Evolutionary conservation across 2,888 invertebrate species (phyloP).

Genomic region (Xestia rhomboidea): DNA sequence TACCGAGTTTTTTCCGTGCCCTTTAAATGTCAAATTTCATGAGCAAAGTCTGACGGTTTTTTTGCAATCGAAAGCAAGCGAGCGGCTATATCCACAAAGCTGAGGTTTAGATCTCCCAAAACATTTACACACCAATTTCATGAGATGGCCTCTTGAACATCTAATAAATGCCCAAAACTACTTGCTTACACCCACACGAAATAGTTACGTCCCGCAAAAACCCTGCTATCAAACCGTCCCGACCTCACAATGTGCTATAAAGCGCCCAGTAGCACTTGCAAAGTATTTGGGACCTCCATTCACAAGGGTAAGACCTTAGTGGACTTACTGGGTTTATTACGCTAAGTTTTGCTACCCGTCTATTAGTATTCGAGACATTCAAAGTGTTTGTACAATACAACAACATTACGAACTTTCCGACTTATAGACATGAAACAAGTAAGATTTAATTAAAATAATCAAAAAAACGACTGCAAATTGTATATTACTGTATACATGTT

Average conservation of each 20-base stretch:
- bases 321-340: slow-evolving; percentile 53
- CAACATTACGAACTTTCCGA: neutral
- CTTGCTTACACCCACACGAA: slow-evolving; percentile 16
- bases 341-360: slow-evolving; percentile 49
- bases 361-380: slow-evolving; percentile 38
- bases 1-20: too few species aligned
- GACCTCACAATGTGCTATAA: slow-evolving; percentile 41
- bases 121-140: neutral
- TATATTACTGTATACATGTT: too few species aligned
- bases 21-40: too few species aligned
- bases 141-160: slow-evolving; percentile 1
- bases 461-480: too few species aligned
- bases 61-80: too few species aligned
- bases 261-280: slow-evolving; percentile 38
- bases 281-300: slow-evolving; percentile 59
- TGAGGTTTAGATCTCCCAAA: neutral
- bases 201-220: slow-evolving; percentile 43
- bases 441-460: too few species aligned
- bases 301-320: slow-evolving; percentile 47
- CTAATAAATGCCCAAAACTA: slow-evolving; percentile 7
- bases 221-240: slow-evolving; percentile 15
- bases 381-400: slow-evolving; percentile 11
- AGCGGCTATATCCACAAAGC: neutral
- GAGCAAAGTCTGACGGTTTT: too few species aligned
- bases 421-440: neutral